Evolutionary conservation across 2,113 vertebrate genomes (phyloP).

Genomic region (Erythrocebus patas): DNA sequence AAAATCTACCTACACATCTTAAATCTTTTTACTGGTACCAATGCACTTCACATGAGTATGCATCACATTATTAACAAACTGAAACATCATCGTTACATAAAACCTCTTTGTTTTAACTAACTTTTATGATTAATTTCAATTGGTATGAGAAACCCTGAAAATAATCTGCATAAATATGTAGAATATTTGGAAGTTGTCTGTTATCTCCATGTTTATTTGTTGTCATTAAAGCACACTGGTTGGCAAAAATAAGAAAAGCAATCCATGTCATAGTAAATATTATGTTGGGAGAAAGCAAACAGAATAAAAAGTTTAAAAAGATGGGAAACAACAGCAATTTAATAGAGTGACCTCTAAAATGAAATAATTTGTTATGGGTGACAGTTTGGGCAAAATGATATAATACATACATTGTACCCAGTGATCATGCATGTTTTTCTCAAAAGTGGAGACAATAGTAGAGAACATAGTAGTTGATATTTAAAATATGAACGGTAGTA

Average conservation of each 20-base stretch:
- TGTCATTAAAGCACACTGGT: background rate
- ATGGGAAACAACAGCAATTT: background rate
- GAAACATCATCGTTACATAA: background rate
- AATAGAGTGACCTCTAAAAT: background rate
- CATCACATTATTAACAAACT: background rate
- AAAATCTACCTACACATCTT: background rate
- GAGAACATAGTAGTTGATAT: background rate
- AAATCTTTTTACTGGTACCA: background rate
- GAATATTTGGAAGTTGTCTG: background rate
- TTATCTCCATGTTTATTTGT: background rate
- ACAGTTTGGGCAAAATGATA: background rate
- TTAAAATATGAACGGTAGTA: background rate
- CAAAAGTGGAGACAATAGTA: background rate
- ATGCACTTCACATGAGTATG: background rate
- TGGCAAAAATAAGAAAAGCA: background rate
- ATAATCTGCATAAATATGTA: background rate
- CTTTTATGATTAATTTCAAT: constrained; percentile 27
- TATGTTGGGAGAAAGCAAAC: background rate
- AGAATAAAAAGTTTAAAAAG: background rate
- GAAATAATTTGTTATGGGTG: background rate
- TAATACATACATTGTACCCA: background rate
- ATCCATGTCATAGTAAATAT: background rate
- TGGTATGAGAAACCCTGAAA: background rate
- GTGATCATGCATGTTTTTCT: background rate
- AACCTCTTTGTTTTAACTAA: background rate